phyloP scores from a whole-genome alignment of 2,888 invertebrate genomes.

The Erebia palarica region DNA sequence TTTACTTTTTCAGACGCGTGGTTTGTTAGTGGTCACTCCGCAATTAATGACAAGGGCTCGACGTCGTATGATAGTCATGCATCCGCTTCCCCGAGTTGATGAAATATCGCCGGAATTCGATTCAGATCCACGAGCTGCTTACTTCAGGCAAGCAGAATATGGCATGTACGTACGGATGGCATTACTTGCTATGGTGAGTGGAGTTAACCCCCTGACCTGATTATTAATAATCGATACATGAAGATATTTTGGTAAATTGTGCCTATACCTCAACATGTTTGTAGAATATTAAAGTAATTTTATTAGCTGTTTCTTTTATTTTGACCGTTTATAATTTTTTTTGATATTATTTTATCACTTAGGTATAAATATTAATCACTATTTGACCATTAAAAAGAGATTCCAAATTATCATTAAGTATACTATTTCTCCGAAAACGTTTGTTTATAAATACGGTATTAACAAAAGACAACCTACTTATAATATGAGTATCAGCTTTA shows the following conservation, averaged over 20 bases:
- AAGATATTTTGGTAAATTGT: neutral
- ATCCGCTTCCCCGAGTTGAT: slow-evolving; percentile 96
- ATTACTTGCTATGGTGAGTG: slow-evolving; percentile 94
- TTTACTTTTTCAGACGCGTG: slow-evolving; percentile 86
- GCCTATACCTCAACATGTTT: neutral
- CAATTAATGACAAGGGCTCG: slow-evolving; percentile 97
- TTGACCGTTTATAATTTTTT: slow-evolving; percentile 7
- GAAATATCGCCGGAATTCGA: slow-evolving; percentile 98
- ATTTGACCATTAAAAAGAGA: slow-evolving; percentile 34
- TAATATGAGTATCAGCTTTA: neutral
- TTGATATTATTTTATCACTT: slow-evolving; percentile 14
- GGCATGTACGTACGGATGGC: slow-evolving; percentile 99
- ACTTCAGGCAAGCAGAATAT: slow-evolving; percentile 98
- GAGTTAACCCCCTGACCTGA: slow-evolving; percentile 71
- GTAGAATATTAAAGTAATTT: slow-evolving; percentile 10
- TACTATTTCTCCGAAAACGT: slow-evolving; percentile 12
- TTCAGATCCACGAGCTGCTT: slow-evolving; percentile 97
- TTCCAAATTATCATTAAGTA: slow-evolving; percentile 27
- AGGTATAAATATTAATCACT: slow-evolving; percentile 23
- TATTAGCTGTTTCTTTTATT: slow-evolving; percentile 11
- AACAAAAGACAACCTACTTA: slow-evolving; percentile 3
- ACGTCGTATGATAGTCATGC: slow-evolving; percentile 97
- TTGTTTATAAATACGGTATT: neutral
- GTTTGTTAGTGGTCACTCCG: slow-evolving; percentile 95
- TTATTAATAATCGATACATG: neutral